Evolutionary conservation across 2,113 vertebrate species (phyloP), one percentile per base, ranked within the genome.

Genomic region (Sapayoa aenigma): DNA sequence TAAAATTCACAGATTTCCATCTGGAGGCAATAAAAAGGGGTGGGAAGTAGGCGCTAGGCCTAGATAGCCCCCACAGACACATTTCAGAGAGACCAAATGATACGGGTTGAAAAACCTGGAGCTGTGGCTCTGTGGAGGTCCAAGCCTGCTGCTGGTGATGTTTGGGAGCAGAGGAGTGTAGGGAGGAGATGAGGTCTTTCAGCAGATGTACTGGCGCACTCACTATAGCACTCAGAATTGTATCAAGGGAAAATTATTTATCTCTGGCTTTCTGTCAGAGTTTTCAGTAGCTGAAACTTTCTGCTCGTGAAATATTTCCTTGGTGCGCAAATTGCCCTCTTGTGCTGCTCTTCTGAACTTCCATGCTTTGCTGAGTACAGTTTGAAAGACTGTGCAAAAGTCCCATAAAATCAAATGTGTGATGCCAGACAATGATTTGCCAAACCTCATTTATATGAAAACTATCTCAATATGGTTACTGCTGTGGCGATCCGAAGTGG

Each of bases 1-100:
- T 86, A 72, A 96, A 93, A 90, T 90, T 82, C 88, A 89, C 49
- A 73, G 49, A 90, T 95, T 92, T 93, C 73, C 91, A 84, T 91
- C 94, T 94, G 87, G 91, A 96, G 84, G 75, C 79, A 96, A 96
- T 93, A 56, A 94, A 94, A 95, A 84, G n/a, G 60, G 81, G 28
- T 93, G 87, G 89, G 62, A 87, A 95, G 53, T 47, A 84, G 72
- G 76, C 65, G 1, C 60, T 56, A 89, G 65, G 82, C 79, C 79
- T 81, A 71, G 49, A 52, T 72, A 93, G 92, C 83, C 92, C 95
- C 92, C 92, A 91, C 88, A 93, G 86, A 60, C 17, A 85, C 86
- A 72, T 78, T 86, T 90, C 52, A 72, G 73, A 82, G 44, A 91
- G 37, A 77, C 75, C 28, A 42, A 90, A n/a, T 44, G 5, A 9